A percentile compares a stretch with the other conserved stretches of the same genome.
phyloP scores from a whole-genome alignment of 1,140 invertebrate species.

The Andrena cerasifolii region DNA sequence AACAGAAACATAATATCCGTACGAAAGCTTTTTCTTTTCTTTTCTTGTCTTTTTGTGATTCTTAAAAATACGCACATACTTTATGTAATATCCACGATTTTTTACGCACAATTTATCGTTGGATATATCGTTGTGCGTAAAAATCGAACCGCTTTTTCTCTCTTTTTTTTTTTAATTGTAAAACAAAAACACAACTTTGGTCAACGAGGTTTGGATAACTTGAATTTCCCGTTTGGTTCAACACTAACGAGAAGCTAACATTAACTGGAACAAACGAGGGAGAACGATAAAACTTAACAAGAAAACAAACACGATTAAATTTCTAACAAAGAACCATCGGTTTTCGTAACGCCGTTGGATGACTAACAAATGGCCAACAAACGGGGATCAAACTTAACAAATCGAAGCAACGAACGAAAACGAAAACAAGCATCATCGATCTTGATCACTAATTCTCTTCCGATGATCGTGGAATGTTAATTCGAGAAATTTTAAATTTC shows the following conservation, averaged over 20 bases:
- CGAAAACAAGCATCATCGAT: background rate
- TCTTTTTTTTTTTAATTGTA: background rate
- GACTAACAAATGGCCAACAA: slow-evolving; percentile 8
- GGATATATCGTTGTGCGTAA: background rate
- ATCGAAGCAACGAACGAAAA: slow-evolving; percentile 15
- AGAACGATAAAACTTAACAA: slow-evolving; percentile 39
- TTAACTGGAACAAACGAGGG: slow-evolving; percentile 40
- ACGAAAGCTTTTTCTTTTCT: too few species aligned
- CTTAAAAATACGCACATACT: background rate
- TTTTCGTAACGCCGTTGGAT: slow-evolving; percentile 7
- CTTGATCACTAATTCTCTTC: background rate
- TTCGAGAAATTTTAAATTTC: background rate
- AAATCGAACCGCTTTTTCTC: background rate
- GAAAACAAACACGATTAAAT: background rate
- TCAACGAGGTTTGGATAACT: slow-evolving; percentile 6
- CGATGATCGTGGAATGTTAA: background rate
- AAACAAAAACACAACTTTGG: slow-evolving; percentile 31
- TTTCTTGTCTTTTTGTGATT: background rate
- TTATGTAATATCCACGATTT: background rate
- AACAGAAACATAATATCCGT: background rate
- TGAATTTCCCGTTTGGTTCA: background rate
- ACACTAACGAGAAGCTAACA: slow-evolving; percentile 11
- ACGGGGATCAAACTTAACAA: slow-evolving; percentile 25
- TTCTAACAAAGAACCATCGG: slow-evolving; percentile 9
- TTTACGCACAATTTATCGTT: slow-evolving; percentile 3